Base-by-base conservation (phyloP, 2,797 vertebrate species). In the Rhadinocentrus ornatus region DNA sequence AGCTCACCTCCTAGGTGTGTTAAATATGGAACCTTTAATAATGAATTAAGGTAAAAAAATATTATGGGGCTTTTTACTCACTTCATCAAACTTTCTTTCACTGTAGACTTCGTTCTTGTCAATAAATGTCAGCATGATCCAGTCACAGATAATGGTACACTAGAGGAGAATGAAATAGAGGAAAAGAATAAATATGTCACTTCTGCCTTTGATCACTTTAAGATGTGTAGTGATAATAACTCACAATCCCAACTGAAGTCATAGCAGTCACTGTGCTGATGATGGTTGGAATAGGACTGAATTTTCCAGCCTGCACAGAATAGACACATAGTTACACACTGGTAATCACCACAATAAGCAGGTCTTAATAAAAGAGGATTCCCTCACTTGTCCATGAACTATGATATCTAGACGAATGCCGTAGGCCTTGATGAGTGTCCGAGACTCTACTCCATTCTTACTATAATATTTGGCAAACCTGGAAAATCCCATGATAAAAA, bases 111-210 rank as follows among this genome's bases (percentile, higher is more conserved):
- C 94, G 70, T 97, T 93, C 88, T 96, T 97, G 86, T 97, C 97
- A 78, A 97, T 96, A 90, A 97, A 97, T 0, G 95, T 97, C 81
- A 98, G 87, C 94, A 98, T 92, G 86, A 98, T 96, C 97, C 97
- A 97, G 86, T 98, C 97, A 8, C 97, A 98, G 73, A 98, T 92
- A 29, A 97, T 95, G 29, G 96, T 96, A 27, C 96, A 97, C 96
- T 97, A 59, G n/a, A 80, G 59, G 7, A 6, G 26, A 26, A 10
- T 1, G 69, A 34, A 58, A 22, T 32, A 62, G 59, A 29, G 2
- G 6, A 35, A 24, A 39, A 41, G 54, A 29, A 13, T 31, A 13
- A 29, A 6, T 3, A 11, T 10, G 26, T 34, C 2, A 12, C n/a
- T 29, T 68, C 39, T 37, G 39, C 5, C 16, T 41, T 18, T 16